Percentiles rank a stretch among this genome's conserved stretches.
Evolutionary conservation across 2,888 invertebrate genomes (phyloP).

Genomic region (Dolichopus griseipennis): DNA sequence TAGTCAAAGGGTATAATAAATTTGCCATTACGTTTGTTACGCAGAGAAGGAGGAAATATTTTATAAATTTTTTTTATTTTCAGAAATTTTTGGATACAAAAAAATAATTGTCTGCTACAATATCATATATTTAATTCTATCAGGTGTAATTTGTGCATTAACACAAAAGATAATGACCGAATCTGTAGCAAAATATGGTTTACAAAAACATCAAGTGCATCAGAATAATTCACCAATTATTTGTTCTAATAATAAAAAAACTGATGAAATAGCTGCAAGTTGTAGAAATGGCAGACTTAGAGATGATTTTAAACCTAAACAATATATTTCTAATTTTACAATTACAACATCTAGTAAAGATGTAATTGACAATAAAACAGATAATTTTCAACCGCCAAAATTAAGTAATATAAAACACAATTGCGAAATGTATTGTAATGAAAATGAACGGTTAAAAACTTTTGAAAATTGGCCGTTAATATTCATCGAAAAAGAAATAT

Average conservation of each 20-base stretch:
- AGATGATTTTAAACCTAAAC: no score
- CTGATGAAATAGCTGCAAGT: background rate
- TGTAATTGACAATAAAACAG: conserved; percentile 38
- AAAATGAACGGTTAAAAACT: conserved; percentile 57
- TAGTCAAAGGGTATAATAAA: no score
- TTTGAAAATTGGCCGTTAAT: conserved; percentile 60
- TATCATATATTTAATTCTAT: background rate
- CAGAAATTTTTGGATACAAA: conserved; percentile 1
- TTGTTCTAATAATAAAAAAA: background rate
- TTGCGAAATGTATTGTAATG: conserved; percentile 47
- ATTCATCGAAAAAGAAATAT: conserved; percentile 42
- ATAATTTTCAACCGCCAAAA: conserved; percentile 15
- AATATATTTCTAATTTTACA: background rate
- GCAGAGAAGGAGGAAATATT: no score
- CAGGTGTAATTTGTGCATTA: background rate
- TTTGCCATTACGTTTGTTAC: no score
- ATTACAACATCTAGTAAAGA: conserved; percentile 23
- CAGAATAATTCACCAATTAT: background rate
- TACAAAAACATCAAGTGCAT: background rate
- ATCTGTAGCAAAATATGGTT: background rate
- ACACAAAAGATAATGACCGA: background rate
- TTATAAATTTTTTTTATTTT: background rate
- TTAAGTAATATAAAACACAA: conserved; percentile 24
- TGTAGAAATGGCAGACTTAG: background rate
- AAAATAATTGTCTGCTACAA: background rate